Evolutionary conservation across 1,140 invertebrate species (phyloP).

Genomic region (Musca vetustissima): DNA sequence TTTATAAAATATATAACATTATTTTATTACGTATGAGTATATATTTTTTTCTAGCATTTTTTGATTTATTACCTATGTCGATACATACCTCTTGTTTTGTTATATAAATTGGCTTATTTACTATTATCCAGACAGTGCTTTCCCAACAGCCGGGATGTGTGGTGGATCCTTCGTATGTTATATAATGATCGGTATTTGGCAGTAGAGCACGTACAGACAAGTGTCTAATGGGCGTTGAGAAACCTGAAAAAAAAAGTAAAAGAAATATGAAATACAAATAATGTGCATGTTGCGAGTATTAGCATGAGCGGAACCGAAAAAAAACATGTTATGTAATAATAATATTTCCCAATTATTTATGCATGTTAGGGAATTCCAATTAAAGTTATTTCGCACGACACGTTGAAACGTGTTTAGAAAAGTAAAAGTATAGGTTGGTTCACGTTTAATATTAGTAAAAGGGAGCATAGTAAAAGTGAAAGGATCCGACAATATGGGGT

Average conservation of each 20-base stretch:
- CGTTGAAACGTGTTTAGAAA: too few species aligned
- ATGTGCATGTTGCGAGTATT: too few species aligned
- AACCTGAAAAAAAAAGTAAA: constrained; percentile 60
- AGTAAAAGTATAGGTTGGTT: too few species aligned
- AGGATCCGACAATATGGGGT: too few species aligned
- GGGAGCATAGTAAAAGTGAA: too few species aligned
- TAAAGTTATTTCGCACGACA: too few species aligned
- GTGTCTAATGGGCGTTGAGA: constrained; percentile 76
- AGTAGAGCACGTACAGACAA: constrained; percentile 80
- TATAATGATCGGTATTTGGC: constrained; percentile 86
- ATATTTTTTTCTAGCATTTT: neutral
- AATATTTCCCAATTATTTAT: neutral
- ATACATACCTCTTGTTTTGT: constrained; percentile 79
- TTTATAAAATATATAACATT: neutral
- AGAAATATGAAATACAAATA: neutral
- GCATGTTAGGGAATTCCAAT: too few species aligned
- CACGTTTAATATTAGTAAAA: too few species aligned
- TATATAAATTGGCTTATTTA: constrained; percentile 96
- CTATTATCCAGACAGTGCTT: constrained; percentile 91
- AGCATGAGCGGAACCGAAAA: neutral
- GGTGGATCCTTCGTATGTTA: constrained; percentile 98
- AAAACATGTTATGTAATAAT: neutral
- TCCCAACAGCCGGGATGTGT: constrained; percentile 94
- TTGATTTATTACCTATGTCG: neutral
- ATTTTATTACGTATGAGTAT: neutral